These are phyloP conservation scores for Mormyrus proboscirostris DNA, from an alignment of 2,797 vertebrate species.

Conservation along the genomic window DNA sequence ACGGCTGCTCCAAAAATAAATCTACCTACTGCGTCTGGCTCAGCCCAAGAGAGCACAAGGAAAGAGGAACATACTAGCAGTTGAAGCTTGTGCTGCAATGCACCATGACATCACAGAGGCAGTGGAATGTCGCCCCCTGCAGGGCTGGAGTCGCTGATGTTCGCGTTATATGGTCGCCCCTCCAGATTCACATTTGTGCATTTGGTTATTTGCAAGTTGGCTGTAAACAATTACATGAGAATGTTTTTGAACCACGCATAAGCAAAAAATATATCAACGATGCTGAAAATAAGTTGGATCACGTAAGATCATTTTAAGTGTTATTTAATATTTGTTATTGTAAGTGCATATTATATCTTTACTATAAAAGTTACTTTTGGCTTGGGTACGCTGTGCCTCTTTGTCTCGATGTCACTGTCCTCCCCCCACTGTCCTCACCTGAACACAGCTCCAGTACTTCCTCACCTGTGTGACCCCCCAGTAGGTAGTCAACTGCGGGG, in stretches of 20 bases:
- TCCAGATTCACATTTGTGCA: neutral
- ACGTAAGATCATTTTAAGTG: neutral
- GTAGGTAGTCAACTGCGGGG: neutral
- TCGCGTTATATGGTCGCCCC: neutral
- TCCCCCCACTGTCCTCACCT: neutral
- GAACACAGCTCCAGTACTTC: neutral
- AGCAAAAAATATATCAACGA: neutral
- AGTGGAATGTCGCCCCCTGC: neutral
- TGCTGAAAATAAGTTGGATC: neutral
- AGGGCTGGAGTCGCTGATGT: neutral
- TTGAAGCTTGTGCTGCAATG: neutral
- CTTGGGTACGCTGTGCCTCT: neutral
- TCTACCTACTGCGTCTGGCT: neutral
- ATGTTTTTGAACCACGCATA: neutral
- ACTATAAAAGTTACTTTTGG: neutral
- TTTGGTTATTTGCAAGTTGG: neutral
- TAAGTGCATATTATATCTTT: neutral
- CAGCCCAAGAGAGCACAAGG: neutral
- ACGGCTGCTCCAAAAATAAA: constrained; percentile 5
- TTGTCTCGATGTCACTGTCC: neutral
- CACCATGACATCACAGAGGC: neutral
- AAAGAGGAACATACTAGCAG: neutral
- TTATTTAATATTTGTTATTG: neutral
- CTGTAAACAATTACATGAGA: neutral
- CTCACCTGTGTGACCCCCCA: neutral